Percentiles rank a stretch among this genome's conserved stretches.
These are phyloP conservation scores for Entomyzon cyanotis DNA, from an alignment of 2,113 vertebrate genomes.

Conservation along the genomic window DNA sequence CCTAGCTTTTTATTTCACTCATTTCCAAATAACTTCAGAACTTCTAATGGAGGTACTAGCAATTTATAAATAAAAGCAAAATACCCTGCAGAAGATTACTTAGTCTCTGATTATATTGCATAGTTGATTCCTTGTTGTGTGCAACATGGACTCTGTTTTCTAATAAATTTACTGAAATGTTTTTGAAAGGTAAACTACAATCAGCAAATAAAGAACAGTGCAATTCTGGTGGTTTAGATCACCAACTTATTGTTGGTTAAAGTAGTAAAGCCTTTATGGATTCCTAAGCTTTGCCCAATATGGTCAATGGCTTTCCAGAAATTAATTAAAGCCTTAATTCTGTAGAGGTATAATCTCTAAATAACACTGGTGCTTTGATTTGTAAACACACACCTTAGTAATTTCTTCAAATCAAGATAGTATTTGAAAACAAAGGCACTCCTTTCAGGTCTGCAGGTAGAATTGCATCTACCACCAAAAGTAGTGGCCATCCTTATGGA, in stretches of 20 bases:
- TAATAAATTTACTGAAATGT: not conserved
- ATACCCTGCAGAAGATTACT: not conserved
- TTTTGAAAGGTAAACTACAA: not conserved
- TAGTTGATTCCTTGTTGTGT: not conserved
- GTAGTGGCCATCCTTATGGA: not conserved
- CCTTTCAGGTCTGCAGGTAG: not conserved
- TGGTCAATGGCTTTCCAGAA: not conserved
- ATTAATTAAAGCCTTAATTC: not conserved
- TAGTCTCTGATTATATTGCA: not conserved
- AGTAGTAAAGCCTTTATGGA: not conserved
- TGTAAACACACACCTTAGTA: not conserved
- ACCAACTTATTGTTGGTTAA: not conserved
- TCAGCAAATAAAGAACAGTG: not conserved
- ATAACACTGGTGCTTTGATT: not conserved
- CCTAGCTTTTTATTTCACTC: not conserved
- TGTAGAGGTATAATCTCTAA: not conserved
- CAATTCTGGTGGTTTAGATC: not conserved
- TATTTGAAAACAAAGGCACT: not conserved
- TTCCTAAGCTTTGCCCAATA: not conserved
- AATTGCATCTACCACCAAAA: not conserved
- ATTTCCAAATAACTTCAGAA: not conserved
- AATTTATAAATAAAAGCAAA: not conserved
- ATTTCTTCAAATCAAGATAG: not conserved
- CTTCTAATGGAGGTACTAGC: not conserved
- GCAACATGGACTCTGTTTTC: not conserved